Percentiles rank a stretch among this genome's conserved stretches.
phyloP scores from a whole-genome alignment of 2,797 vertebrate species.

The Coreius guichenoti region DNA sequence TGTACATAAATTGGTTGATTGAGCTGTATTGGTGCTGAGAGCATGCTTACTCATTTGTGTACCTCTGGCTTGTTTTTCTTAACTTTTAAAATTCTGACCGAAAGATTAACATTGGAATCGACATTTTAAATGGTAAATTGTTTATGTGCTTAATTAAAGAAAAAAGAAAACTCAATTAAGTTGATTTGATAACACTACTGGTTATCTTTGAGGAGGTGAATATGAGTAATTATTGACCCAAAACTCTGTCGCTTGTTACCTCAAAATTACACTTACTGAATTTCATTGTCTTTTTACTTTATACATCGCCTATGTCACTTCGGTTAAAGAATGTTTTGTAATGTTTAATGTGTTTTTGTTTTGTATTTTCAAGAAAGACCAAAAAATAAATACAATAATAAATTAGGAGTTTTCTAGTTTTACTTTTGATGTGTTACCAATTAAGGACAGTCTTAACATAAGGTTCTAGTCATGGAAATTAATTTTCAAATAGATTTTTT shows the following conservation, averaged over 20 bases:
- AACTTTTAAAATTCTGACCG: slow-evolving; percentile 57
- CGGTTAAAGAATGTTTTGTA: slow-evolving; percentile 81
- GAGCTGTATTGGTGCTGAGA: slow-evolving; percentile 60
- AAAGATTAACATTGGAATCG: slow-evolving; percentile 66
- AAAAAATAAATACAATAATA: slow-evolving; percentile 80
- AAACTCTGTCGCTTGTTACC: slow-evolving; percentile 63
- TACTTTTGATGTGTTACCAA: background rate
- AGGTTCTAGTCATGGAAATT: background rate
- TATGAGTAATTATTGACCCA: slow-evolving; percentile 65
- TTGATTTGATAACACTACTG: slow-evolving; percentile 74
- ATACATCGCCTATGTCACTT: slow-evolving; percentile 79
- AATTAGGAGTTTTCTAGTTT: slow-evolving; percentile 48
- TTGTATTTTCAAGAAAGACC: slow-evolving; percentile 82
- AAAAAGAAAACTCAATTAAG: slow-evolving; percentile 20
- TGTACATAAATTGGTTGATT: slow-evolving; percentile 63
- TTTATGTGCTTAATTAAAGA: slow-evolving; percentile 46
- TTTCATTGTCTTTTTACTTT: slow-evolving; percentile 75
- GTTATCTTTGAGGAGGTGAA: slow-evolving; percentile 65
- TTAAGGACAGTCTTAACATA: background rate
- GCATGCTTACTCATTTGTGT: slow-evolving; percentile 64
- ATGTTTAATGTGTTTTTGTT: slow-evolving; percentile 75
- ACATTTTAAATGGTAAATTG: slow-evolving; percentile 60
- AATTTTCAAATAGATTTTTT: background rate
- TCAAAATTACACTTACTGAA: slow-evolving; percentile 71
- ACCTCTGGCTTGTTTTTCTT: slow-evolving; percentile 54